Percentiles rank a stretch among this genome's conserved stretches.
phyloP scores from a whole-genome alignment of 2,888 invertebrate species.

The Hanleya hanleyi region DNA sequence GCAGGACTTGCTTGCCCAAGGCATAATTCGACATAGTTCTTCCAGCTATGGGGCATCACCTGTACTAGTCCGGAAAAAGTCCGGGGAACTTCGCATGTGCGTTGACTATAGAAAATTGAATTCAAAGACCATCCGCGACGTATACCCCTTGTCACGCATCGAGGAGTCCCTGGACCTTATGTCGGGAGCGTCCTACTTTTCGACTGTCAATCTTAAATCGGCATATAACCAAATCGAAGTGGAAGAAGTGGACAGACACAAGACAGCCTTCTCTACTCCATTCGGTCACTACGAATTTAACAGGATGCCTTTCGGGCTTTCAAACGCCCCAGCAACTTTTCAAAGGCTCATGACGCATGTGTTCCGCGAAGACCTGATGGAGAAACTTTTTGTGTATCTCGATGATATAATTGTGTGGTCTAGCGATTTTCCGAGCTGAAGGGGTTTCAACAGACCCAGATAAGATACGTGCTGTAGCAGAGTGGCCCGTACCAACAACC shows the following conservation, averaged over 20 bases:
- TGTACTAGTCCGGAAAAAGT: neutral
- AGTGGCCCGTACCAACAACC: neutral
- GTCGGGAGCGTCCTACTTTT: slow-evolving; percentile 18
- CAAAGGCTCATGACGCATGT: slow-evolving; percentile 22
- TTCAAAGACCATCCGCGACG: slow-evolving; percentile 3
- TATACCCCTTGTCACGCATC: neutral
- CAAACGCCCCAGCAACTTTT: slow-evolving; percentile 32
- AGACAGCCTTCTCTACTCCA: slow-evolving; percentile 40
- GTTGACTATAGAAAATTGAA: neutral
- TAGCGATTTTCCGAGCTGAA: neutral
- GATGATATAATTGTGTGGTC: neutral
- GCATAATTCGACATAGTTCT: neutral
- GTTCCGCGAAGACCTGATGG: neutral
- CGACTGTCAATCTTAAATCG: slow-evolving; percentile 31
- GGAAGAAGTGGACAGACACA: slow-evolving; percentile 27
- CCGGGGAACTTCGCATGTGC: neutral
- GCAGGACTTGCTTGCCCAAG: neutral
- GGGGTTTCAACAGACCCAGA: neutral
- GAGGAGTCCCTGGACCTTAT: slow-evolving; percentile 30
- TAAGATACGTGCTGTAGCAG: neutral
- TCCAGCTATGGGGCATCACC: neutral
- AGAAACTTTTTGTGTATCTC: neutral
- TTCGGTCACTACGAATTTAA: slow-evolving; percentile 31
- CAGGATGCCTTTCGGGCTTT: slow-evolving; percentile 31
- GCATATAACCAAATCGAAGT: slow-evolving; percentile 32